Evolutionary conservation across 2,113 vertebrate genomes (phyloP).

Genomic region (Oryzias woworae): DNA sequence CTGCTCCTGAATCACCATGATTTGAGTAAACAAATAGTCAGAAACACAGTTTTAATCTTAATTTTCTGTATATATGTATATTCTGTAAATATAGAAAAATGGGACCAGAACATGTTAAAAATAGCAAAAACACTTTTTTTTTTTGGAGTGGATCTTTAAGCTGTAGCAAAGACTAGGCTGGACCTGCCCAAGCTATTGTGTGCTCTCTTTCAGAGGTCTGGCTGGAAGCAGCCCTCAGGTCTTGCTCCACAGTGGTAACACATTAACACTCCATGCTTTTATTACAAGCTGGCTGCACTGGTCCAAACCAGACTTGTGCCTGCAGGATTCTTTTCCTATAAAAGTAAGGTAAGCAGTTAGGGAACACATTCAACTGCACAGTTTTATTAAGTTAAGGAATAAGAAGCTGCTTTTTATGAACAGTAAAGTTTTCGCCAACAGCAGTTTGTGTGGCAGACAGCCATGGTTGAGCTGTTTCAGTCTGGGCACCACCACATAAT

Average conservation of each 20-base stretch:
- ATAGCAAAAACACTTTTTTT: too few relatives aligned
- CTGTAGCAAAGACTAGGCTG: slow-evolving; percentile 9
- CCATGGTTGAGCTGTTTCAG: slow-evolving; percentile 61
- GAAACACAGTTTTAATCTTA: too few relatives aligned
- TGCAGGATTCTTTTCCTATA: slow-evolving; percentile 60
- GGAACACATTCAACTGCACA: slow-evolving; percentile 17
- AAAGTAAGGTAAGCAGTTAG: neutral
- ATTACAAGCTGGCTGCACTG: slow-evolving; percentile 65
- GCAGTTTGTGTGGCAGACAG: slow-evolving; percentile 65
- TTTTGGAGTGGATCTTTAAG: neutral
- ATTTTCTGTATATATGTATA: too few relatives aligned
- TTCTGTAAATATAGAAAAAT: too few relatives aligned
- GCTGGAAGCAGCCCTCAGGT: slow-evolving; percentile 62
- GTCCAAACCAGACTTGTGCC: slow-evolving; percentile 47
- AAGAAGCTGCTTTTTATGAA: slow-evolving; percentile 23
- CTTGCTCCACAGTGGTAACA: slow-evolving; percentile 59
- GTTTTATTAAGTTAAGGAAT: neutral
- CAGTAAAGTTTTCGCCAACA: slow-evolving; percentile 5
- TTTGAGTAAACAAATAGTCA: too few relatives aligned
- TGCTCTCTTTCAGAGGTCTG: slow-evolving; percentile 62
- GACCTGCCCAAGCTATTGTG: slow-evolving; percentile 41
- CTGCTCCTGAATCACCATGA: too few relatives aligned
- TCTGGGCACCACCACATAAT: slow-evolving; percentile 63
- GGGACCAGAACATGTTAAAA: too few relatives aligned
- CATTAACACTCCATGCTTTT: slow-evolving; percentile 36